Percentiles rank a stretch among this genome's conserved stretches.
Evolutionary conservation across 92 coral and sea anemone species (phyloP).

Genomic region (Phymanthus crucifer): DNA sequence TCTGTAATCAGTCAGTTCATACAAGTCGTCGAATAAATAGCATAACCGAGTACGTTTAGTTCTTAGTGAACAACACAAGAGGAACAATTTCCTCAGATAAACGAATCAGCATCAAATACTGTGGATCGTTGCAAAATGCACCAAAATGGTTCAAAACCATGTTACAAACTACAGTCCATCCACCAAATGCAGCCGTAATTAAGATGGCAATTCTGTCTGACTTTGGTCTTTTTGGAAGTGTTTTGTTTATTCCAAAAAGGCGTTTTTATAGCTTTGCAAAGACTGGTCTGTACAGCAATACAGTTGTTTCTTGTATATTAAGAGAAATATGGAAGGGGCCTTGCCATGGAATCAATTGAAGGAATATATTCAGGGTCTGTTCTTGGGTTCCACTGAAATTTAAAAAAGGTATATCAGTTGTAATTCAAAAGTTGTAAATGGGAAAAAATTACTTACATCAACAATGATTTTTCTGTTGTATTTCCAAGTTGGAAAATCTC

Average conservation of each 20-base stretch:
- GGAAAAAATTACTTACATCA: not conserved
- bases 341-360: constrained; percentile 42
- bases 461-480: constrained; percentile 47
- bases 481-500: constrained; percentile 60
- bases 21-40: no score
- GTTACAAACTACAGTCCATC: constrained; percentile 53
- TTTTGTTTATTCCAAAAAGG: constrained; percentile 31
- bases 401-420: not conserved
- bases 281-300: constrained; percentile 32
- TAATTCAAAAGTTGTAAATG: not conserved
- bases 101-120: constrained; percentile 46
- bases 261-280: constrained; percentile 36
- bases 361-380: constrained; percentile 27
- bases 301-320: constrained; percentile 37
- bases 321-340: constrained; percentile 46
- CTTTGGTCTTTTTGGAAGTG: constrained; percentile 38
- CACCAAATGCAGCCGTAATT: constrained; percentile 48
- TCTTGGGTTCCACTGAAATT: constrained; percentile 11
- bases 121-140: constrained; percentile 44
- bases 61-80: no score
- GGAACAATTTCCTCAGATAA: constrained; percentile 58
- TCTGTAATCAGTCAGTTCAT: no score
- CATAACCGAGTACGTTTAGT: no score
- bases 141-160: constrained; percentile 54
- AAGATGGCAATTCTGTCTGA: constrained; percentile 52